Evolutionary conservation across 2,888 invertebrate species (phyloP).

Genomic region (Ophion costatus): DNA sequence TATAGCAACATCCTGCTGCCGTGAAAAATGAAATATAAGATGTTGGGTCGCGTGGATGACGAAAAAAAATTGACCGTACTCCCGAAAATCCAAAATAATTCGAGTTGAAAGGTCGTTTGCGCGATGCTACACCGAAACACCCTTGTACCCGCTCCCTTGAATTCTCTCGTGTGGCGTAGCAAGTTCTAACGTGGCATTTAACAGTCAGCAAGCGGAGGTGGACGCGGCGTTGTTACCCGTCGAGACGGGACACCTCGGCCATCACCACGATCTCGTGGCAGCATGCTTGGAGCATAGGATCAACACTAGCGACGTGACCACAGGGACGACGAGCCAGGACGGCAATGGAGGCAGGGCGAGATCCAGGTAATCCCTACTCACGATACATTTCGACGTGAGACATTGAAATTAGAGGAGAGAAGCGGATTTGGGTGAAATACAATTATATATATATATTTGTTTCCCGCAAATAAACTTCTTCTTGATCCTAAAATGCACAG

Average conservation of each 20-base stretch:
- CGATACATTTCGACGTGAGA: background rate
- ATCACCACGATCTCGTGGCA: slow-evolving; percentile 56
- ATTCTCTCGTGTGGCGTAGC: slow-evolving; percentile 32
- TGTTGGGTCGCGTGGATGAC: too few species aligned
- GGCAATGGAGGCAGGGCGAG: slow-evolving; percentile 69
- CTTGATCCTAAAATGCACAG: too few species aligned
- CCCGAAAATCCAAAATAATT: background rate
- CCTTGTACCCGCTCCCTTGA: background rate
- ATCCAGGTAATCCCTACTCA: slow-evolving; percentile 72
- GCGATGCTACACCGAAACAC: too few species aligned
- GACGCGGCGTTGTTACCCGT: slow-evolving; percentile 71
- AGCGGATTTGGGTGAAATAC: too few species aligned
- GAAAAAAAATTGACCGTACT: too few species aligned
- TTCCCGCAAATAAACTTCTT: too few species aligned
- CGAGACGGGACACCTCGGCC: slow-evolving; percentile 70
- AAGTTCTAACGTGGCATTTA: slow-evolving; percentile 69
- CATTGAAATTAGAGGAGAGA: too few species aligned
- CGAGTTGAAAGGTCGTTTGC: background rate
- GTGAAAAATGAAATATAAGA: too few species aligned
- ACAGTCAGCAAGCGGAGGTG: slow-evolving; percentile 77
- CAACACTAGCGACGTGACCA: slow-evolving; percentile 70
- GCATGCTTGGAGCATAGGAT: slow-evolving; percentile 66
- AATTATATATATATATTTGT: too few species aligned
- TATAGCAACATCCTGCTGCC: too few species aligned
- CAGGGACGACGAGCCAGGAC: slow-evolving; percentile 71